These are phyloP conservation scores for Ophonus ardosiacus DNA, from an alignment of 2,888 invertebrate genomes.

Conservation along the genomic window DNA sequence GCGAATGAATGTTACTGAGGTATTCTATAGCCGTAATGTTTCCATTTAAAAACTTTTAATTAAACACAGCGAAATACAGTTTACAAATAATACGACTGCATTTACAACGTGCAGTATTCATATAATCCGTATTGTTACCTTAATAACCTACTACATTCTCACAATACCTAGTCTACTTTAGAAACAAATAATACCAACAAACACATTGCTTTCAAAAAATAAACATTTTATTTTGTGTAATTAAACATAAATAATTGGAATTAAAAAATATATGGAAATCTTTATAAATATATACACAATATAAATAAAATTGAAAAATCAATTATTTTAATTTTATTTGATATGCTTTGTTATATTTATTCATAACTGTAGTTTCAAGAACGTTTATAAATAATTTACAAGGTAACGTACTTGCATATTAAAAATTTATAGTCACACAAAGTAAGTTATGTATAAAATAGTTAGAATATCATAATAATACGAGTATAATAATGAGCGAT, in stretches of 20 bases:
- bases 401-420: not conserved
- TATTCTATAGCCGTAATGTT: constrained; percentile 2
- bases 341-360: not conserved
- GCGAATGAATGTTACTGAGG: constrained; percentile 3
- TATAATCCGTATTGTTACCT: constrained; percentile 21
- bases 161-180: not conserved
- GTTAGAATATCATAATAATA: not conserved
- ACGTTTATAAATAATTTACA: not conserved
- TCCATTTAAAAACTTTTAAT: constrained; percentile 34
- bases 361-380: not conserved
- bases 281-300: not conserved
- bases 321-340: not conserved
- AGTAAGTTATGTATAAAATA: not conserved
- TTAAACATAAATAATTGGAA: not conserved
- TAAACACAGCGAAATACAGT: constrained; percentile 6
- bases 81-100: not conserved
- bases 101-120: not conserved
- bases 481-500: not conserved
- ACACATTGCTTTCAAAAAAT: not conserved
- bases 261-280: not conserved
- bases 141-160: not conserved
- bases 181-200: not conserved
- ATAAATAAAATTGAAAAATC: not conserved
- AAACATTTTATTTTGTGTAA: not conserved
- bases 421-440: not conserved